Base-by-base conservation (phyloP, 2,888 invertebrate species). In the Diogma glabrata region DNA sequence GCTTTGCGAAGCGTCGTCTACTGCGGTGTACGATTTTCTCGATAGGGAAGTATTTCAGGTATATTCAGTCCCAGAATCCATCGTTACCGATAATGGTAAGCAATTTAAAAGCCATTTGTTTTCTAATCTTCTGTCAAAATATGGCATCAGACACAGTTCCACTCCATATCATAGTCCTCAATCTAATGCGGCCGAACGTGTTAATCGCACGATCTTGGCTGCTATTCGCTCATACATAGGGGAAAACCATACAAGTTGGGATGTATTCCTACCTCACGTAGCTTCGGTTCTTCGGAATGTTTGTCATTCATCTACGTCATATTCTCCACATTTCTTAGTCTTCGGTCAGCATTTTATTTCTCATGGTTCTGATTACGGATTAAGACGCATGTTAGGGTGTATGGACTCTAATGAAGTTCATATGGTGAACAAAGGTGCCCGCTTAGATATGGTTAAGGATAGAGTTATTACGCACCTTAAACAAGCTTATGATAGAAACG, bases 141-240 rank as follows among this genome's bases (percentile, higher is more conserved):
- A 55, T 24, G 38, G 51, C 14, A 24, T 48, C 4, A 47, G 20
- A 19, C 9, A 56, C 3, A 20, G 12, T 9, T 58, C 52, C 28
- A 59, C 52, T 40, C 51, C 58, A 7, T 43, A 28, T 14, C 63
- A 64, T 50, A 59, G 60, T 38, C 60, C 63, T 0, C 63, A 64
- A 53, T 50, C 49, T 4, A 64, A 64, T 52, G 60, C 61, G 14
- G 58, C 59, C 0, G 64, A 64, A 51, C 53, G 60, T 1, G 54
- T 57, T 0, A 63, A 64, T 47, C 49, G 58, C 22, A 58, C 58
- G 1, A 46, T 64, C 3, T 60, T 58, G 8, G 62, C 61, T 2
- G 58, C 58, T 53, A 57, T 64, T 6, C 43, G 60, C 12, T 53
- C 58, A 2, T 62, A 57, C 38, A 50, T 59, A 6, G 28, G 36